These are phyloP conservation scores for Torymus tubicola DNA, from an alignment of 2,888 invertebrate genomes.

Conservation along the genomic window DNA sequence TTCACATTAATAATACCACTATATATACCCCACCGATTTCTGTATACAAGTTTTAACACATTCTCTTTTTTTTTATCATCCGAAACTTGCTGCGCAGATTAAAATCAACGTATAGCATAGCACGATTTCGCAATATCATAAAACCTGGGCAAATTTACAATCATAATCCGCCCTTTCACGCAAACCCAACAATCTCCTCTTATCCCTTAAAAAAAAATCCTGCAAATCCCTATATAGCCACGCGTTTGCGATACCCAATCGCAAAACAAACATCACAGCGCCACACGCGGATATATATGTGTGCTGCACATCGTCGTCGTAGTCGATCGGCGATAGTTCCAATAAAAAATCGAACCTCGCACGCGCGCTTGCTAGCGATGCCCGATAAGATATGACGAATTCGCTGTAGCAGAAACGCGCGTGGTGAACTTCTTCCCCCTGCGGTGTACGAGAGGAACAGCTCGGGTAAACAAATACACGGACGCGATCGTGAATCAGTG, in stretches of 20 bases:
- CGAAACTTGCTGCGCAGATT: too few relatives aligned
- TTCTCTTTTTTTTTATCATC: too few relatives aligned
- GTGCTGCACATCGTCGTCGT: neutral
- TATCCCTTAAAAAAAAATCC: too few relatives aligned
- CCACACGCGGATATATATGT: neutral
- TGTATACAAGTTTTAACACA: too few relatives aligned
- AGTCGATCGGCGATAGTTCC: slow-evolving; percentile 13
- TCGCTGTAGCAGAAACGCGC: neutral
- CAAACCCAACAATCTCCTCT: neutral
- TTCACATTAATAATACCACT: too few relatives aligned
- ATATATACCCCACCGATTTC: too few relatives aligned
- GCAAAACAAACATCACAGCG: slow-evolving; percentile 31
- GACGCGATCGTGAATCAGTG: slow-evolving; percentile 43
- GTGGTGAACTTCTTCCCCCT: too few relatives aligned
- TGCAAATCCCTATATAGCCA: too few relatives aligned
- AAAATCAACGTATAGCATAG: too few relatives aligned
- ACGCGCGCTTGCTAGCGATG: slow-evolving; percentile 15
- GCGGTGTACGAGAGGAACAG: neutral
- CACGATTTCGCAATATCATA: too few relatives aligned
- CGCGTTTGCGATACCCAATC: slow-evolving; percentile 2
- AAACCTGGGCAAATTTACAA: neutral
- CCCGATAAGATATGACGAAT: slow-evolving; percentile 56
- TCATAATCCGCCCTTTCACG: neutral
- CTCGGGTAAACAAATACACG: slow-evolving; percentile 44
- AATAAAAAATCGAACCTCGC: slow-evolving; percentile 15